Base-by-base conservation (phyloP, 92 coral and sea anemone genomes). In the Epizoanthus illoricatus region DNA sequence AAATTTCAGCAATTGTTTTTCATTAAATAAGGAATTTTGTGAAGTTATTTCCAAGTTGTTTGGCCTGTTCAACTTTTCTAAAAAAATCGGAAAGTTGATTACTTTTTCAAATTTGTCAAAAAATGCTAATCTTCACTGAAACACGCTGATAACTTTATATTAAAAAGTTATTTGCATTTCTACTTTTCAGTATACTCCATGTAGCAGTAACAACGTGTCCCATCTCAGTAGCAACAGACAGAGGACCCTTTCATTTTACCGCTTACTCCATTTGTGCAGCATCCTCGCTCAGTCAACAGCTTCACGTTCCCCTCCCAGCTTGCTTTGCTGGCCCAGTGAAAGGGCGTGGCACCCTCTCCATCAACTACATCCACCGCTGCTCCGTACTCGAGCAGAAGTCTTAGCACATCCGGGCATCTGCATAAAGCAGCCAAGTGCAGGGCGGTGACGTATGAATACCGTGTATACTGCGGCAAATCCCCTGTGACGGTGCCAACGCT, bases 321-420 rank as follows among this genome's bases (percentile, higher is more conserved):
- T 28, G 45, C 80, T 15, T 36, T 74, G 52, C 80, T 55, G 40
- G 80, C 80, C 80, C 80, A 74, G 65, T 74, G 80, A 16, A 56
- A 55, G 15, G 80, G 80, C 12, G 80, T 74, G 24, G 80, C 80
- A 17, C 80, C 80, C 36, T 74, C 80, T 8, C 80, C 80, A 33
- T 58, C 61, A 56, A 74, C 80, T 12, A 4, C 80, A 9, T 74
- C 80, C 23, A 74, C 11, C 18, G 45, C 66, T 0, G 66, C 80
- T 36, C 80, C 80, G 52, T 74, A 6, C 16, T 57, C 80, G 2
- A 74, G 28, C 65, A 74, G 39, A 74, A 74, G 49, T 74, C 28
- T 54, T 40, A 74, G 41, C 17, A 45, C 36, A 57, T 74, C 80
- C 66, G 80, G 65, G 47, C 59, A 5, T 74, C 28, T 23, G 17